Evolutionary conservation across 1,140 invertebrate genomes (phyloP).

Genomic region (Pachypeltis micranthus): DNA sequence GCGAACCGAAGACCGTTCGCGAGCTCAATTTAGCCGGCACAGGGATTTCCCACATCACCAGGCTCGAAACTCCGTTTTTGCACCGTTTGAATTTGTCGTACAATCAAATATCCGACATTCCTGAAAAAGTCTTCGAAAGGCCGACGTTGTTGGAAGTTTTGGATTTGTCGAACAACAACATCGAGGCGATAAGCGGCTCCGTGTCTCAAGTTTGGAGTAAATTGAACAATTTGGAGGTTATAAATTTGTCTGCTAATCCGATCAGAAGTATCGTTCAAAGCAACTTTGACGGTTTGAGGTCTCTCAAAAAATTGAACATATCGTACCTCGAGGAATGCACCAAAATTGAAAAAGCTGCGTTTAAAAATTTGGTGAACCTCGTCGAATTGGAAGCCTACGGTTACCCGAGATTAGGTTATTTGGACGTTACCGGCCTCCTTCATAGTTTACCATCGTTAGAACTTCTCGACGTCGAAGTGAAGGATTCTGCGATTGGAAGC

Average conservation of each 20-base stretch:
- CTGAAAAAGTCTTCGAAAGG: conserved; percentile 54
- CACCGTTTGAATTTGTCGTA: conserved; percentile 65
- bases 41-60: conserved; percentile 50
- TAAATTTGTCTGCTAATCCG: conserved; percentile 71
- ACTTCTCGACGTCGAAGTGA: conserved; percentile 69
- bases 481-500: conserved; percentile 64
- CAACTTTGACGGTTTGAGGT: conserved; percentile 56
- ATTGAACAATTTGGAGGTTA: conserved; percentile 48
- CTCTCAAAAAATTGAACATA: conserved; percentile 51
- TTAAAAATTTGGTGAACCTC: conserved; percentile 56
- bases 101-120: conserved; percentile 57
- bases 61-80: conserved; percentile 77
- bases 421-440: conserved; percentile 69
- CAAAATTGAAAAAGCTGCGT: conserved; percentile 71
- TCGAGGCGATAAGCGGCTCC: conserved; percentile 44
- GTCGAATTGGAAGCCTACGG: conserved; percentile 54
- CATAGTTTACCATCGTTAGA: conserved; percentile 55
- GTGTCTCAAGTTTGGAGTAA: conserved; percentile 46
- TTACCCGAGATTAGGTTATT: conserved; percentile 64
- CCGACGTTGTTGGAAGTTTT: conserved; percentile 64
- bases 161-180: conserved; percentile 63
- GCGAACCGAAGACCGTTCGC: conserved; percentile 76
- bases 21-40: conserved; percentile 69
- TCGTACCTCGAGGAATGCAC: conserved; percentile 53
- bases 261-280: conserved; percentile 55